phyloP scores from a whole-genome alignment of 92 coral and sea anemone genomes.

The Virgularia gustaviana region DNA sequence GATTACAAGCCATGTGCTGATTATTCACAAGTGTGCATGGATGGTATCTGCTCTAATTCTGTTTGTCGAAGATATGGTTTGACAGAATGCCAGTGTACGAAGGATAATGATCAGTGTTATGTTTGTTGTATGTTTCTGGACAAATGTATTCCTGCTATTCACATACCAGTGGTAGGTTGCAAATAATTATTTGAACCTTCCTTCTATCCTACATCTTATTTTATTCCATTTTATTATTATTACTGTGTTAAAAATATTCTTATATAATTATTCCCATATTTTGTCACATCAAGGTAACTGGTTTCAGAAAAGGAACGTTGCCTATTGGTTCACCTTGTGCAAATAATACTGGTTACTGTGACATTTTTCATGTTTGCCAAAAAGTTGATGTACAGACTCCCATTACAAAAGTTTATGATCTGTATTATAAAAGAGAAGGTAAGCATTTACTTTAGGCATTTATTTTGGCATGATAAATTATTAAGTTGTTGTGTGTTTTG shows the following conservation, averaged over 20 bases:
- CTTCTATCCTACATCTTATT: too few species aligned
- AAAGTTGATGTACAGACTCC: constrained; percentile 73
- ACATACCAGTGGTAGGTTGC: constrained; percentile 22
- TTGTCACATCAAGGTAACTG: constrained; percentile 16
- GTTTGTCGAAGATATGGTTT: constrained; percentile 66
- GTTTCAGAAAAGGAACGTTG: constrained; percentile 51
- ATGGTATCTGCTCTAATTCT: constrained; percentile 76
- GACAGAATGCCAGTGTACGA: constrained; percentile 71
- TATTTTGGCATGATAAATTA: not conserved
- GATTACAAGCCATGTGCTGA: constrained; percentile 58
- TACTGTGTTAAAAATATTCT: too few species aligned
- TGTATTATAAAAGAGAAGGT: constrained; percentile 81
- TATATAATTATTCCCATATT: too few species aligned
- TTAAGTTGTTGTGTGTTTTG: not conserved
- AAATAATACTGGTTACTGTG: constrained; percentile 82
- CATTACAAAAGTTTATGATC: constrained; percentile 60
- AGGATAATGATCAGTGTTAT: constrained; percentile 69
- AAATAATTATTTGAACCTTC: too few species aligned
- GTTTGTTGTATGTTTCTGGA: constrained; percentile 68
- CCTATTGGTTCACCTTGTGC: constrained; percentile 84
- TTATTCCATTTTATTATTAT: too few species aligned
- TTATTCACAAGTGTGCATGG: constrained; percentile 62
- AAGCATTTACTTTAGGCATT: not conserved
- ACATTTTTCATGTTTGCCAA: constrained; percentile 80
- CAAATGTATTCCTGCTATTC: constrained; percentile 17